A percentile compares a stretch with the other conserved stretches of the same genome.
These are phyloP conservation scores for Sphyrna mokarran DNA, from an alignment of 2,113 vertebrate genomes.

Conservation along the genomic window DNA sequence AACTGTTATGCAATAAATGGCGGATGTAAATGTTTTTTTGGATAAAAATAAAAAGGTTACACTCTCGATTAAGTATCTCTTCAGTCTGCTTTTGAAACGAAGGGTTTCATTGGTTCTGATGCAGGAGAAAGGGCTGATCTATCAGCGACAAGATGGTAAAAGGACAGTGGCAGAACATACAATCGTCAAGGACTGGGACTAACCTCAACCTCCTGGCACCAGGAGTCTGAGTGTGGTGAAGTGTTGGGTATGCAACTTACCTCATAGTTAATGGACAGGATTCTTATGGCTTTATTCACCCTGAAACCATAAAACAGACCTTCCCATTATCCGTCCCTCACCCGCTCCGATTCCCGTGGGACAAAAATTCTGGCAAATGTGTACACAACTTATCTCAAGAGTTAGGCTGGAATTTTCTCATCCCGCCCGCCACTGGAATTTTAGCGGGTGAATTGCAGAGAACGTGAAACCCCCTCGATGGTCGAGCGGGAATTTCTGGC, in stretches of 20 bases:
- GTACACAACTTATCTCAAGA: too few relatives aligned
- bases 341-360: too few relatives aligned
- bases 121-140: neutral
- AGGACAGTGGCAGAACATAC: neutral
- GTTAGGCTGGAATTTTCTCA: too few relatives aligned
- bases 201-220: neutral
- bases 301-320: too few relatives aligned
- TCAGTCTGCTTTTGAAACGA: neutral
- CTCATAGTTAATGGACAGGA: neutral
- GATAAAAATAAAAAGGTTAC: slow-evolving; percentile 34
- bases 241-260: neutral
- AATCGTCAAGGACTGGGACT: too few relatives aligned
- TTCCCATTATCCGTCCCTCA: too few relatives aligned
- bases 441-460: too few relatives aligned
- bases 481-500: too few relatives aligned
- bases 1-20: slow-evolving; percentile 39
- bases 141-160: neutral
- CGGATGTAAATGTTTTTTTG: slow-evolving; percentile 34
- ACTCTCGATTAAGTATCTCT: neutral
- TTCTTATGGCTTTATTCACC: too few relatives aligned
- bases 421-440: too few relatives aligned
- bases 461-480: too few relatives aligned
- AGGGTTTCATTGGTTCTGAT: neutral
- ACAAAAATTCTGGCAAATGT: too few relatives aligned
- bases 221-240: neutral